phyloP scores from a whole-genome alignment of 1,140 invertebrate species.

The Sinonovacula constricta region DNA sequence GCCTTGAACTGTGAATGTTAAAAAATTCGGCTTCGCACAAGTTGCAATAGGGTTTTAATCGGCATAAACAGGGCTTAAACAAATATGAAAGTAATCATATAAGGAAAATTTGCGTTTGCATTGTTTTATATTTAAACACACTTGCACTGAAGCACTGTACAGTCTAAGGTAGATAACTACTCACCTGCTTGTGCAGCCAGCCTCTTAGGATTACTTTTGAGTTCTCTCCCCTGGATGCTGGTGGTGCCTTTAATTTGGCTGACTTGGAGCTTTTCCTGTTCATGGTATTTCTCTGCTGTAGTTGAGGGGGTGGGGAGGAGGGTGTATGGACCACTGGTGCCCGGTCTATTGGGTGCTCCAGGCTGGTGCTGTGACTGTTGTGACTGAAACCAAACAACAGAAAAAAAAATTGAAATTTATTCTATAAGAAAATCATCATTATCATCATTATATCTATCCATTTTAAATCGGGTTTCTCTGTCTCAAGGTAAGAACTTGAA shows the following conservation, averaged over 20 bases:
- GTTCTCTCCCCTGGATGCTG: slow-evolving; percentile 78
- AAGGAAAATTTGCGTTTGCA: too few species aligned
- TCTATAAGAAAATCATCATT: too few species aligned
- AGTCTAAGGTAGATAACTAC: slow-evolving; percentile 83
- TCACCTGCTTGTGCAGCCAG: slow-evolving; percentile 95
- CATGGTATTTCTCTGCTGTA: not conserved
- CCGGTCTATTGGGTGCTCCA: slow-evolving; percentile 68
- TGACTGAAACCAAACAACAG: slow-evolving; percentile 63
- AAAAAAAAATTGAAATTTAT: too few species aligned
- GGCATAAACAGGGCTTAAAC: too few species aligned
- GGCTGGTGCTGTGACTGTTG: slow-evolving; percentile 65
- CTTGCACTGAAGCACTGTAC: not conserved
- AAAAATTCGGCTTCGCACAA: too few species aligned
- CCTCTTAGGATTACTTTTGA: slow-evolving; percentile 91
- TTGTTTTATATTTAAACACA: too few species aligned
- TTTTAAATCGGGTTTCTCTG: too few species aligned
- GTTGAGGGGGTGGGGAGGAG: slow-evolving; percentile 5
- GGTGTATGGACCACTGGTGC: slow-evolving; percentile 11
- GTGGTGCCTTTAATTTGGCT: slow-evolving; percentile 68
- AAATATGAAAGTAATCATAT: too few species aligned
- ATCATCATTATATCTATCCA: too few species aligned
- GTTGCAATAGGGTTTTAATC: too few species aligned
- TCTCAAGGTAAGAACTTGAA: too few species aligned
- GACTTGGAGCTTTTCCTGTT: slow-evolving; percentile 26
- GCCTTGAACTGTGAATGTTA: too few species aligned